phyloP scores from a whole-genome alignment of 2,113 vertebrate genomes.

The Pipa parva region DNA sequence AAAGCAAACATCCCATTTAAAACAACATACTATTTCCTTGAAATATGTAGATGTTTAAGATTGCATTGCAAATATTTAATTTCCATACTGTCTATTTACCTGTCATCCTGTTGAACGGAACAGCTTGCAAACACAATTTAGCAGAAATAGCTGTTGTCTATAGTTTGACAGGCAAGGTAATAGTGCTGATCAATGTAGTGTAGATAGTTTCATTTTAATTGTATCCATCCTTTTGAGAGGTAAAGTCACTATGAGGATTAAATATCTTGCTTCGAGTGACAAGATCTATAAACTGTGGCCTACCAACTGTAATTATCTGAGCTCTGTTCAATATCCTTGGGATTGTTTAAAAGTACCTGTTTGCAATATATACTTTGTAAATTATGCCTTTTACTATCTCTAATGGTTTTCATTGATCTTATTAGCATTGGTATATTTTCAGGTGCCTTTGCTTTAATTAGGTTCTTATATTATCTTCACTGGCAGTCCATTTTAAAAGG shows the following conservation, averaged over 20 bases:
- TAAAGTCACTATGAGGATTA: constrained; percentile 8
- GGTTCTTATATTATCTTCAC: constrained; percentile 23
- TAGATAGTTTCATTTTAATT: constrained; percentile 14
- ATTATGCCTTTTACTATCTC: constrained; percentile 19
- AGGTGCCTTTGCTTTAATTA: constrained; percentile 30
- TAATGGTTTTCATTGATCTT: constrained; percentile 34
- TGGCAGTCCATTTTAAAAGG: constrained; percentile 21
- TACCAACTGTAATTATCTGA: constrained; percentile 15
- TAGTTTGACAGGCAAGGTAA: constrained; percentile 3
- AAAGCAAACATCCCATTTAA: too few species aligned
- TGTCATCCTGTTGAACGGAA: neutral
- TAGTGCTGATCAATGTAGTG: constrained; percentile 16
- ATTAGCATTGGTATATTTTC: constrained; percentile 21
- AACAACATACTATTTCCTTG: too few species aligned
- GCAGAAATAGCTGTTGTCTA: neutral
- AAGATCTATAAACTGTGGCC: constrained; percentile 19
- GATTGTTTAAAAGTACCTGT: constrained; percentile 19
- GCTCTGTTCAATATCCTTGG: constrained; percentile 9
- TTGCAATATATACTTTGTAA: constrained; percentile 15
- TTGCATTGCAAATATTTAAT: neutral
- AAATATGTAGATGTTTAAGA: neutral
- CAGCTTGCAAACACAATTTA: neutral
- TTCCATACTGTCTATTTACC: neutral
- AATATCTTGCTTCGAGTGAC: constrained; percentile 17
- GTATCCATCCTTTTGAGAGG: constrained; percentile 1